Percentiles rank a stretch among this genome's conserved stretches.
Evolutionary conservation across 2,797 vertebrate species (phyloP).

Genomic region (Tenualosa thibaudeaui): DNA sequence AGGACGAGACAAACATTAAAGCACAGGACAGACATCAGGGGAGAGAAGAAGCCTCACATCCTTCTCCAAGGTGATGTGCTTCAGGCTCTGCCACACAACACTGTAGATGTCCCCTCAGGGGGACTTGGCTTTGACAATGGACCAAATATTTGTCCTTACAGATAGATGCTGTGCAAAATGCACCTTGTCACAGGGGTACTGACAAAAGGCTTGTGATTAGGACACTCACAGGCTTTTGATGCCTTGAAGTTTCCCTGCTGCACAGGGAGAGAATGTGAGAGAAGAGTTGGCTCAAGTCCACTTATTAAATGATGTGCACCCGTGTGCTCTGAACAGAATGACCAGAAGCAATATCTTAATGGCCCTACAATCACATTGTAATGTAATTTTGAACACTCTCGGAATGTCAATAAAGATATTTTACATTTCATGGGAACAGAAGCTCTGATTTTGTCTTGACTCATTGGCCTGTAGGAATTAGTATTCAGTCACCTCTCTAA

Average conservation of each 20-base stretch:
- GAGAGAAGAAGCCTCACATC: slow-evolving; percentile 58
- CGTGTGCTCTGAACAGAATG: slow-evolving; percentile 51
- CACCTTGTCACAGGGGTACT: background rate
- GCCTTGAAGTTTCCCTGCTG: slow-evolving; percentile 1
- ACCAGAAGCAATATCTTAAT: slow-evolving; percentile 60
- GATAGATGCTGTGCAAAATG: background rate
- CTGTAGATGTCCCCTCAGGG: background rate
- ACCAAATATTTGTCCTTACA: background rate
- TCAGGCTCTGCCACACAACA: background rate
- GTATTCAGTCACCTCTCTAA: background rate
- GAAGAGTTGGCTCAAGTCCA: slow-evolving; percentile 8
- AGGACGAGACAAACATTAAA: slow-evolving; percentile 35
- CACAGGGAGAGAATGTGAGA: background rate
- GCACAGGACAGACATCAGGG: slow-evolving; percentile 54
- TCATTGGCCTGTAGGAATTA: background rate
- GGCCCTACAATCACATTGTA: slow-evolving; percentile 56
- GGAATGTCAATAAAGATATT: slow-evolving; percentile 60
- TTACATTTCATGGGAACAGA: slow-evolving; percentile 44
- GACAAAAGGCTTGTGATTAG: background rate
- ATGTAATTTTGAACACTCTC: slow-evolving; percentile 61
- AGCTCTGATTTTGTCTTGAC: background rate
- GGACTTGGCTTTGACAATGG: background rate
- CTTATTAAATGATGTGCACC: slow-evolving; percentile 57
- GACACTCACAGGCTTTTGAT: background rate
- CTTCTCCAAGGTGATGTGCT: slow-evolving; percentile 53